Evolutionary conservation across 2,888 invertebrate species (phyloP), one percentile per base, ranked within the genome.

Genomic region (Hirudinaria manillensis): DNA sequence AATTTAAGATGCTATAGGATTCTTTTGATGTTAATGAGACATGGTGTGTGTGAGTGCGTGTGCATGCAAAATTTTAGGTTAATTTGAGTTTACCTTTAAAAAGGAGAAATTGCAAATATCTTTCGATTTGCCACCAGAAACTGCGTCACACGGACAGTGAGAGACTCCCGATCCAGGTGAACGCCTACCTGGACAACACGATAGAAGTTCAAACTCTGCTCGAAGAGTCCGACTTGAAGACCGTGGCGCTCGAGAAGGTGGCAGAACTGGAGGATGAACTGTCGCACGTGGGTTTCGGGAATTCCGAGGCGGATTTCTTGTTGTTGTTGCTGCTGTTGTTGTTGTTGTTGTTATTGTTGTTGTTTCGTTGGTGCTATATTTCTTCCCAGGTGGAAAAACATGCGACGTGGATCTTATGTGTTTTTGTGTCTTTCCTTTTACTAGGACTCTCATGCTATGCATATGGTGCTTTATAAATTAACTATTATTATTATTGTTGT

Each of bases 191-290:
- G 80, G 98, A 98, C 87, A 99, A 98, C 87, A 94, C 94, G 77
- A 98, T 99, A 85, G 98, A 99, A 86, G 98, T 99, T 76, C 93
- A 94, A 19, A 93, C 93, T 1, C 87, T 99, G 51, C 93, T 99
- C 91, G 97, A 98, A 84, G 98, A 99, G 84, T 95, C 97, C 72
- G 96, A 97, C 86, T 94, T 95, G 0, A 98, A 98, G 86, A 83
- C 82, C 34, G 92, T 94, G 0, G 95, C 96, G 0, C 85, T 97
- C 76, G 96, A 96, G 87, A 92, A 93, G 84, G 95, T 94, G 79
- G 91, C 92, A 78, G 96, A 96, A 82, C 87, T 98, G 13, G 94
- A 96, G 83, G 95, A 97, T 82, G 94, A 95, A 86, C 79, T 84
- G 19, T 84, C 84, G 67, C 81, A 83, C 76, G 83, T 86, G 76